phyloP scores from a whole-genome alignment of 2,888 invertebrate genomes.

The Nesidiocoris tenuis region DNA sequence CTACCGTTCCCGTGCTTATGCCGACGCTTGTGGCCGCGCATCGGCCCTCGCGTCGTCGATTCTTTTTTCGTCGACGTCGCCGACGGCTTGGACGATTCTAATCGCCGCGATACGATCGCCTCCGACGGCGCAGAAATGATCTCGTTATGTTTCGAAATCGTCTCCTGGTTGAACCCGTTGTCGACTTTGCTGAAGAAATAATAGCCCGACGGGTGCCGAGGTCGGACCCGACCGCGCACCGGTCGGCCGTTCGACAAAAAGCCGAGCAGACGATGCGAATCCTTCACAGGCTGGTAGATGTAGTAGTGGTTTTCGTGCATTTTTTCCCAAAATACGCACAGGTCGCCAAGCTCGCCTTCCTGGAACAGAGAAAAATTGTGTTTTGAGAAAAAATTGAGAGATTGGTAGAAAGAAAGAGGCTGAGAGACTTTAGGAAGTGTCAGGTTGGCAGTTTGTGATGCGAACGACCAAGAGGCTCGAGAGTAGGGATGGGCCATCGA shows the following conservation, averaged over 20 bases:
- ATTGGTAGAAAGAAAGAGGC: too few species aligned
- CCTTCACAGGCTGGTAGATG: slow-evolving; percentile 64
- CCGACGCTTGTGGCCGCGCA: slow-evolving; percentile 14
- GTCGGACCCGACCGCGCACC: slow-evolving; percentile 58
- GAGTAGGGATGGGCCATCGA: too few species aligned
- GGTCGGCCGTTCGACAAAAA: slow-evolving; percentile 64
- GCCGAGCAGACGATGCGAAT: slow-evolving; percentile 63
- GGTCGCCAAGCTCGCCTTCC: slow-evolving; percentile 62
- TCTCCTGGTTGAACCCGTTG: slow-evolving; percentile 26
- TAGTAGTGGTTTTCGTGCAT: slow-evolving; percentile 63
- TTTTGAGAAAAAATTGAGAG: too few species aligned
- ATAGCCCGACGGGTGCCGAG: background rate
- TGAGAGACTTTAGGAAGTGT: too few species aligned
- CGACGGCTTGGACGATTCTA: background rate
- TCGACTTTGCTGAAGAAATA: slow-evolving; percentile 33
- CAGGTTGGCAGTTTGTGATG: too few species aligned
- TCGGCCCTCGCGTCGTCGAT: background rate
- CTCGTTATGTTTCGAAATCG: slow-evolving; percentile 62
- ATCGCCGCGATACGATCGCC: slow-evolving; percentile 21
- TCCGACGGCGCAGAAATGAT: slow-evolving; percentile 56
- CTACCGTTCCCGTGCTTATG: slow-evolving; percentile 39
- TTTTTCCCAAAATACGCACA: slow-evolving; percentile 66
- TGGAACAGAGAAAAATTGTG: slow-evolving; percentile 54
- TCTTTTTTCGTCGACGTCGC: background rate
- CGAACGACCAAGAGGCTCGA: too few species aligned